Base-by-base conservation (phyloP, 1,140 invertebrate genomes). In the Oryctes rhinoceros region DNA sequence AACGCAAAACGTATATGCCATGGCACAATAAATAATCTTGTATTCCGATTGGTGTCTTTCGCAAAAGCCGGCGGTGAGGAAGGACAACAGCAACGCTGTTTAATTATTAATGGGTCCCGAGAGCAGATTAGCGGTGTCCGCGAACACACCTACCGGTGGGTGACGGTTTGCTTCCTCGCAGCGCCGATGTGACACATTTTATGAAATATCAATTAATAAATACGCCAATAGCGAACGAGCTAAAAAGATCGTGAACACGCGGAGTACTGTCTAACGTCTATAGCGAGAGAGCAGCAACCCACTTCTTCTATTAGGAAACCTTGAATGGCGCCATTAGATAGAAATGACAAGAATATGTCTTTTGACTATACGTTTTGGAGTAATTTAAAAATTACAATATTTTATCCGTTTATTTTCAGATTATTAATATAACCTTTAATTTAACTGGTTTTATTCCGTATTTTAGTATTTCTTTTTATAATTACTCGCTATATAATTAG, bases 141-240 rank as follows among this genome's bases (percentile, higher is more conserved):
- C 15, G 53, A 18, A 59, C 53, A 59, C 53, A 59, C 53, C 53
- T 59, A 59, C 53, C 53, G 53, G 53, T 59, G 53, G 53, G 53
- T 59, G 53, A 59, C 53, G 53, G 13, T 59, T 59, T 59, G 53
- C 53, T 59, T 59, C 53, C 53, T 59, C 53, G 53, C 53, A 59
- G 53, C 53, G 15, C 53, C 53, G 53, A 59, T 59, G 53, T 59
- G 53, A 59, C 53, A 59, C 53, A 59, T 59, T 59, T 59, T 59
- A 59, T 59, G 53, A 59, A 59, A 59, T 59, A 59, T 59, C 53
- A 59, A 59, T 59, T 59, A 59, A 59, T 59, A 59, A 59, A 59
- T 59, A 15, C 53, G 18, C 53, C 53, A 59, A 59, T 59, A 59
- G 53, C 13, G 15, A 59, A 59, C 53, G 18, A 18, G 53, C 53